Base-by-base conservation (phyloP, 2,113 vertebrate species). In the Pelmatolapia mariae region DNA sequence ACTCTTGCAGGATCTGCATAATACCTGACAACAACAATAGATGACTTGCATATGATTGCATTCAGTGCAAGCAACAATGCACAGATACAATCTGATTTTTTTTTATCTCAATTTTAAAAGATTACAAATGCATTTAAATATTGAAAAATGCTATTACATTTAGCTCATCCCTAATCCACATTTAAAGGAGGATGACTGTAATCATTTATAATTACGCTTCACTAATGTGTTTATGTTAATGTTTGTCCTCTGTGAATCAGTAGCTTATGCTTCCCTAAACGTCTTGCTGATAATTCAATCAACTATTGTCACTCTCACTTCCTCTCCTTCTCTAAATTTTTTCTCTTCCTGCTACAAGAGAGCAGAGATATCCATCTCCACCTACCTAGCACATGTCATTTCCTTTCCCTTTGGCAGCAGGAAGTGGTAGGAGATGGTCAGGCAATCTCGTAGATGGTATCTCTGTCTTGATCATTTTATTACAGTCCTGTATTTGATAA, bases 341-440 rank as follows among this genome's bases (percentile, higher is more conserved):
- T 52, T 87, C 66, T 88, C 63, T 89, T 91, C 63, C 86, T 91
- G 80, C 59, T 31, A 78, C 73, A 82, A 78, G 78, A 87, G 71
- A 81, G 80, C 82, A 84, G 78, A 87, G 89, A 92, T 87, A 91
- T 87, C 84, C 22, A 91, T 92, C 89, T 87, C 63, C 54, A 50
- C 87, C 90, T 81, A 81, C 54, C 18, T 63, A 73, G 38, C 73
- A 83, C 53, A 61, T 88, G 86, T 87, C 31, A 92, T 93, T 94
- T 92, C 85, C 86, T 90, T 31, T 89, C 61, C n/a, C 31, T 71
- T 88, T 53, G 50, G 82, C 54, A 80, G 19, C 52, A 82, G 80
- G 52, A 90, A 87, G 88, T 26, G 33, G 59, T 53, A 63, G 33
- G 73, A 84, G 76, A 71, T n/a, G 61, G 85, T 83, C 3, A 36